phyloP scores from a whole-genome alignment of 2,888 invertebrate genomes.

The Crossocerus cetratus region DNA sequence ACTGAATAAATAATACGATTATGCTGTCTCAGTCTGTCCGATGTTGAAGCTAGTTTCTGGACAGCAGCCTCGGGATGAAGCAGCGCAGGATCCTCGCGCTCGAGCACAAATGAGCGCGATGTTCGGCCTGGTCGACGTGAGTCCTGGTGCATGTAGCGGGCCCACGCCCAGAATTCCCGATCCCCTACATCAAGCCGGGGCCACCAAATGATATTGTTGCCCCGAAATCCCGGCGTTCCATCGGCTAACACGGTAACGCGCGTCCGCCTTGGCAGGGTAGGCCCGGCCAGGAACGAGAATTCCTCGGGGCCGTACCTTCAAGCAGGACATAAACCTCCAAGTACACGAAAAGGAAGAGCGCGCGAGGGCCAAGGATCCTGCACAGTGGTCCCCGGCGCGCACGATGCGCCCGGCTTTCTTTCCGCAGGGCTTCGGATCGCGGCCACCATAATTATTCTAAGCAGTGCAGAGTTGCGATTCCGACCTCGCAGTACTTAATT shows the following conservation, averaged over 20 bases:
- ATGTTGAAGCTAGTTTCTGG: constrained; percentile 36
- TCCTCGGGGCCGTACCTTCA: constrained; percentile 35
- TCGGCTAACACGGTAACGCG: constrained; percentile 25
- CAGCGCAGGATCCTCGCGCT: constrained; percentile 47
- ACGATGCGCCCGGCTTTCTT: background rate
- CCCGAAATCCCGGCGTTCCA: constrained; percentile 53
- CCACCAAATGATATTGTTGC: constrained; percentile 64
- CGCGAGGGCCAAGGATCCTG: constrained; percentile 15
- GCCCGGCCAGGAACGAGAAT: constrained; percentile 34
- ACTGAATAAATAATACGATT: too few relatives aligned
- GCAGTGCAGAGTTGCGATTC: background rate
- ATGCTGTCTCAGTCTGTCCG: constrained; percentile 5
- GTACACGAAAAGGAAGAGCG: constrained; percentile 44
- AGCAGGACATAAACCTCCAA: constrained; percentile 40
- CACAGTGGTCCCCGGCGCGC: background rate
- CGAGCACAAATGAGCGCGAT: constrained; percentile 66
- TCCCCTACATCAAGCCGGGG: constrained; percentile 67
- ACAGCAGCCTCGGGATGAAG: constrained; percentile 18
- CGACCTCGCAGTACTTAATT: constrained; percentile 20
- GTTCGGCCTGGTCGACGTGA: constrained; percentile 62
- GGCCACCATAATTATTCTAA: background rate
- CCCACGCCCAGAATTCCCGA: constrained; percentile 70
- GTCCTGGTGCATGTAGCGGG: constrained; percentile 65
- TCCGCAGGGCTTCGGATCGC: background rate
- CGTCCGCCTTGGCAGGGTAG: constrained; percentile 19